Base-by-base conservation (phyloP, 2,797 vertebrate species). In the Pteronotus mesoamericanus region DNA sequence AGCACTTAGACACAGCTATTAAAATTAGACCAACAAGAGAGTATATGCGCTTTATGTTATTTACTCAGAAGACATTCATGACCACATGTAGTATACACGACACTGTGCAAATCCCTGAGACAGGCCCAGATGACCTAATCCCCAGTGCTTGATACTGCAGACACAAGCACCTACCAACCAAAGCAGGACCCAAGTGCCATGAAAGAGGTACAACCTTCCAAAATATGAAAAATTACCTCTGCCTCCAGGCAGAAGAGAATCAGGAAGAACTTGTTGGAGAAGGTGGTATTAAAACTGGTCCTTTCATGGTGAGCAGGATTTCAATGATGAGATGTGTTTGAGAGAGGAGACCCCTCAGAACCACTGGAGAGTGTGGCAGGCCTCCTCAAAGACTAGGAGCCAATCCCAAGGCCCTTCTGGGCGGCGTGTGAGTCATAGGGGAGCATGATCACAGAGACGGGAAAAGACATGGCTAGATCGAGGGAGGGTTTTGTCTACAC, bases 21-120 rank as follows among this genome's bases (percentile, higher is more conserved):
- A 22, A 95, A 83, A 95, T 93, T 51, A 75, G 44, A 59, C 57
- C 57, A 87, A 8, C 10, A 64, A 93, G 61, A 59, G 6, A 32
- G 4, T 74, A 12, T 39, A 4, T 14, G 9, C 34, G 37, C 39
- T 68, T 83, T 79, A 53, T 32, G 59, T 55, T 78, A 61, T 44
- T 82, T 71, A 19, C 18, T 92, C 72, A 44, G 83, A 95, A 95
- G 68, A 79, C 32, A 39, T 74, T 48, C 74, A 9, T 15, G n/a
- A 48, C 39, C 68, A 82, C 29, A 2, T 29, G 48, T 37, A 77
- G 55, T 74, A 7, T 15, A 1, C 14, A 2, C 0, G 21, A n/a
- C 2, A 6, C 85, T 34, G 3, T n/a, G 42, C 19, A 53, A 59
- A 9, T 69, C 51, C 34, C 71, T 9, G 51, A 88, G 42, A 34